phyloP scores from a whole-genome alignment of 2,888 invertebrate species.

The Dione juno region DNA sequence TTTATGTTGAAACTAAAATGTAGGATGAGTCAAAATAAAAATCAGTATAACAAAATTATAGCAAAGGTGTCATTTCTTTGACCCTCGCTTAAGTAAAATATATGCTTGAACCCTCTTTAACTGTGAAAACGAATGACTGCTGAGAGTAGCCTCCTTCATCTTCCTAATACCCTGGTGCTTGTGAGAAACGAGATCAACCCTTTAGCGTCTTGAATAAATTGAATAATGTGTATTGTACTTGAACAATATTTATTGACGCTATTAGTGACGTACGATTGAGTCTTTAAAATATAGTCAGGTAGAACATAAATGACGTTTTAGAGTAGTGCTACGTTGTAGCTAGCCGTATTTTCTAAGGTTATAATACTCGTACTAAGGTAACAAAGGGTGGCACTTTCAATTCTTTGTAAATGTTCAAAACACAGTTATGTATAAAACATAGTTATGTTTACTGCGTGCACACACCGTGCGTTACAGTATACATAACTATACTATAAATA shows the following conservation, averaged over 20 bases:
- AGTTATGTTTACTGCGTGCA: no score
- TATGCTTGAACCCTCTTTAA: constrained; percentile 1
- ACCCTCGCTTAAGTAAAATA: constrained; percentile 1
- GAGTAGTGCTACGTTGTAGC: no score
- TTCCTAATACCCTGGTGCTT: constrained; percentile 32
- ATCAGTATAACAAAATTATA: not conserved
- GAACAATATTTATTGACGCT: no score
- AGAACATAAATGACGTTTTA: no score
- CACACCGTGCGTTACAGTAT: no score
- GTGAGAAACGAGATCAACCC: constrained; percentile 28
- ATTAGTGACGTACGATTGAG: no score
- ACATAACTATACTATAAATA: no score
- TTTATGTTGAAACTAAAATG: not conserved
- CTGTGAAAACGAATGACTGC: constrained; percentile 7
- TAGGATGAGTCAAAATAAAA: not conserved
- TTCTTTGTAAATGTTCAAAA: not conserved
- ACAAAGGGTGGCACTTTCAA: not conserved
- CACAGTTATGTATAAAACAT: no score
- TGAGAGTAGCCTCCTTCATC: constrained; percentile 41
- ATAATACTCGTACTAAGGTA: not conserved
- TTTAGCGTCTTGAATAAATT: constrained; percentile 8
- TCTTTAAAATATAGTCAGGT: no score
- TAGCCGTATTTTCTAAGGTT: no score
- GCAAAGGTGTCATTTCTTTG: not conserved
- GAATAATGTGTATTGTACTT: not conserved